These are phyloP conservation scores for Drosophila glabriapex DNA, from an alignment of 2,888 invertebrate genomes.

Conservation along the genomic window DNA sequence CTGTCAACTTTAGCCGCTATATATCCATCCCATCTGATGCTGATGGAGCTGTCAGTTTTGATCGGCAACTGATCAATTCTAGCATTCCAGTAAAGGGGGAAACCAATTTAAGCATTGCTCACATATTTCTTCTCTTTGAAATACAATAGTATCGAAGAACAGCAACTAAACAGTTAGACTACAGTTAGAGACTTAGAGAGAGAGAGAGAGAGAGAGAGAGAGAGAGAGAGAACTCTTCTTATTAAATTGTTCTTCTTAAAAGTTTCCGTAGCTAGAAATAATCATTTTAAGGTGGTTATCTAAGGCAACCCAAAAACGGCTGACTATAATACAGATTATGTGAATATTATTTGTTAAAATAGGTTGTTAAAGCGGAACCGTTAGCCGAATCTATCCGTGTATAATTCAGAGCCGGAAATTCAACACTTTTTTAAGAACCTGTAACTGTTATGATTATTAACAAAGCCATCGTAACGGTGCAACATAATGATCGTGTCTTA, in stretches of 20 bases:
- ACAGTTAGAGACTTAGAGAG: not conserved
- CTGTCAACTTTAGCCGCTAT: not conserved
- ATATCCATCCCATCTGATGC: not conserved
- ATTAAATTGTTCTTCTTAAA: not conserved
- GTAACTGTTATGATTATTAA: not conserved
- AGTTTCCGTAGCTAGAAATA: not conserved
- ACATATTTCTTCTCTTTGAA: not conserved
- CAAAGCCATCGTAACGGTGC: not conserved
- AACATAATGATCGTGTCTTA: not conserved
- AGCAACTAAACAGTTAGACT: not conserved
- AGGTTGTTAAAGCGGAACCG: not conserved
- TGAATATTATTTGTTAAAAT: not conserved
- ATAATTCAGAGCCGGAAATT: not conserved
- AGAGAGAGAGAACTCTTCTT: not conserved
- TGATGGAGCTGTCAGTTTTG: constrained; percentile 9
- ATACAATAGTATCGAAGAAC: not conserved
- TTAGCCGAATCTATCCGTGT: not conserved
- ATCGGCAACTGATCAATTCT: not conserved
- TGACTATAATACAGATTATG: not conserved
- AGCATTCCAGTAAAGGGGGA: not conserved
- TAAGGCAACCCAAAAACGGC: not conserved
- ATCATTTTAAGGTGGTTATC: not conserved
- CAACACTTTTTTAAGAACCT: not conserved
- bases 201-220: too few relatives aligned
- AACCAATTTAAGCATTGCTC: not conserved